phyloP scores from a whole-genome alignment of 2,113 vertebrate species.

The Varanus komodoensis region DNA sequence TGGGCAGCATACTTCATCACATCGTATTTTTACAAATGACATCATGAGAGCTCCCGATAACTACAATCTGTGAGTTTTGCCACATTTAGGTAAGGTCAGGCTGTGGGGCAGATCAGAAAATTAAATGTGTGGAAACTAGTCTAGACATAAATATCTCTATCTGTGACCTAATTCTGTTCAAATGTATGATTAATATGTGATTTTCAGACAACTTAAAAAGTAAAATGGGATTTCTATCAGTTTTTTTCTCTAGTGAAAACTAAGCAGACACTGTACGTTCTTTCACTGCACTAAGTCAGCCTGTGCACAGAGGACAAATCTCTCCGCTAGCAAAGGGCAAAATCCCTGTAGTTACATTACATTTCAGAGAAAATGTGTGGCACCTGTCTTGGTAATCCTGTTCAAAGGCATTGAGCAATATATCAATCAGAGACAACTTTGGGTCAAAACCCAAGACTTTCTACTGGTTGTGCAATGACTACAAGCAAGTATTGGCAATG shows the following conservation, averaged over 20 bases:
- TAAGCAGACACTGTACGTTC: not conserved
- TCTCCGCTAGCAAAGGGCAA: not conserved
- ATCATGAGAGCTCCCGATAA: not conserved
- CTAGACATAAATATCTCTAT: slow-evolving; percentile 8
- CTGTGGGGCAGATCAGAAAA: slow-evolving; percentile 43
- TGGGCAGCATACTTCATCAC: slow-evolving; percentile 23
- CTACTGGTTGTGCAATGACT: not conserved
- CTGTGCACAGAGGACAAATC: not conserved
- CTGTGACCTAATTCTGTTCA: not conserved
- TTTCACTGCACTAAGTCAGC: not conserved
- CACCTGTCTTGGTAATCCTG: not conserved
- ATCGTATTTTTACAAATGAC: slow-evolving; percentile 15
- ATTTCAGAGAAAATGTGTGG: not conserved
- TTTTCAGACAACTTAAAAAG: slow-evolving; percentile 6
- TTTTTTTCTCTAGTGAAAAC: not conserved
- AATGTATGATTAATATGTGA: slow-evolving; percentile 8
- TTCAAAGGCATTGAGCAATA: not conserved
- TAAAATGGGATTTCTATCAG: not conserved
- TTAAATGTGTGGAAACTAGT: slow-evolving; percentile 28
- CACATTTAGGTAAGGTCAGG: slow-evolving; percentile 13
- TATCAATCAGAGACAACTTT: not conserved
- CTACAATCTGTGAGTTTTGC: slow-evolving; percentile 18
- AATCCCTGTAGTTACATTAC: not conserved
- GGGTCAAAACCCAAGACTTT: not conserved
- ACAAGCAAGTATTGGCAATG: not conserved